Base-by-base conservation (phyloP, 1,140 invertebrate species). In the Megalonaias nervosa region DNA sequence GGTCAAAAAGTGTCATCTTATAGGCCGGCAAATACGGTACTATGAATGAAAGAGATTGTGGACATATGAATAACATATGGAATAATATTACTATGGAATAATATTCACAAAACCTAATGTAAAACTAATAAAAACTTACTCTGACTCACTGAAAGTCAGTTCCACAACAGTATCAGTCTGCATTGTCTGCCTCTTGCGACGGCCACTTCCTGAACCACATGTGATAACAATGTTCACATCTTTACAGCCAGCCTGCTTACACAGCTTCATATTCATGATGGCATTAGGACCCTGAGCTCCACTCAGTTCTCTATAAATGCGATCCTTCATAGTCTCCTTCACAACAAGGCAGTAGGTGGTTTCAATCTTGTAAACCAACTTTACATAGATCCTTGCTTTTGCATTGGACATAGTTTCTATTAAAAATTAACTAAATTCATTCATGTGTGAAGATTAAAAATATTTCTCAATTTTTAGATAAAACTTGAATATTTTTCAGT, bases 171-270 rank as follows among this genome's bases (percentile, higher is more conserved):
- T 21, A 64, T 56, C 73, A 4, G 23, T 61, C 48, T 48, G 21
- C 11, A 17, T 16, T 5, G 74, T 66, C 55, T 80, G 74, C 1
- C 75, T 56, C 61, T 70, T 74, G 16, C 71, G 69, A 5, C 79
- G 26, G 26, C 67, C 58, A 16, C 57, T 59, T 21, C 21, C 38
- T 60, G 21, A 14, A 14, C 21, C 21, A 79, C 82, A 83, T 48
- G 17, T 77, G 6, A 83, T 74, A 12, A 65, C 57, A 21, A 80
- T 58, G 11, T 19, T 62, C 5, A 85, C 67, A 71, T 84, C 79
- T 56, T 48, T 17, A 75, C 84, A 85, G 21, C 72, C 60, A 11
- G 59, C 2, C 6, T 68, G 16, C 21, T 67, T 16, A 77, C 84
- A 85, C 0, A 82, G 56, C 6, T 73, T 26, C 26, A 60, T 58